These are phyloP conservation scores for Spilarctia lutea DNA, from an alignment of 2,888 invertebrate species.

Conservation along the genomic window DNA sequence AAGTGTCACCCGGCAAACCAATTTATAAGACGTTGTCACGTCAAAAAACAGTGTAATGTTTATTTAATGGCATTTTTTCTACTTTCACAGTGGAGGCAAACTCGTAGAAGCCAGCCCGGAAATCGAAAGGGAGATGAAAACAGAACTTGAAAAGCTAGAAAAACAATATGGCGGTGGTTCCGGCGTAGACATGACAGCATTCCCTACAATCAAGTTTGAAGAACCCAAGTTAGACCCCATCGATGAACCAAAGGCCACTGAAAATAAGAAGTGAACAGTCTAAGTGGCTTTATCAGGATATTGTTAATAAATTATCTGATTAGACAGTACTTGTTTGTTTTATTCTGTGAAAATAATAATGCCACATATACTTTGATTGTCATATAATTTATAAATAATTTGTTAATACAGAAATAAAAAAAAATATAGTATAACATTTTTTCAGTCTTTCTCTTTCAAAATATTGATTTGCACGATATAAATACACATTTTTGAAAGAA, in stretches of 20 bases:
- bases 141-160: slow-evolving; percentile 93
- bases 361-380: too few relatives aligned
- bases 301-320: slow-evolving; percentile 60
- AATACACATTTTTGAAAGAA: too few relatives aligned
- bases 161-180: slow-evolving; percentile 92
- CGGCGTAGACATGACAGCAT: slow-evolving; percentile 95
- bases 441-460: too few relatives aligned
- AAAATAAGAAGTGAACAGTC: slow-evolving; percentile 73
- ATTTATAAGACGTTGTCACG: too few relatives aligned
- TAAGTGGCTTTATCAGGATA: slow-evolving; percentile 35
- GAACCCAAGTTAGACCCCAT: slow-evolving; percentile 91
- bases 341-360: not conserved
- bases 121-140: slow-evolving; percentile 90
- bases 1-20: too few relatives aligned
- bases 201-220: slow-evolving; percentile 94
- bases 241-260: slow-evolving; percentile 71
- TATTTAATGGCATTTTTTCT: not conserved
- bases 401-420: too few relatives aligned
- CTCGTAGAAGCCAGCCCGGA: slow-evolving; percentile 93
- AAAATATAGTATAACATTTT: too few relatives aligned
- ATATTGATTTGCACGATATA: too few relatives aligned
- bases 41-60: too few relatives aligned
- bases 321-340: slow-evolving; percentile 49
- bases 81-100: slow-evolving; percentile 90
- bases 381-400: too few relatives aligned